Percentiles rank a stretch among this genome's conserved stretches.
phyloP scores from a whole-genome alignment of 2,113 vertebrate species.

The Xyrauchen texanus region DNA sequence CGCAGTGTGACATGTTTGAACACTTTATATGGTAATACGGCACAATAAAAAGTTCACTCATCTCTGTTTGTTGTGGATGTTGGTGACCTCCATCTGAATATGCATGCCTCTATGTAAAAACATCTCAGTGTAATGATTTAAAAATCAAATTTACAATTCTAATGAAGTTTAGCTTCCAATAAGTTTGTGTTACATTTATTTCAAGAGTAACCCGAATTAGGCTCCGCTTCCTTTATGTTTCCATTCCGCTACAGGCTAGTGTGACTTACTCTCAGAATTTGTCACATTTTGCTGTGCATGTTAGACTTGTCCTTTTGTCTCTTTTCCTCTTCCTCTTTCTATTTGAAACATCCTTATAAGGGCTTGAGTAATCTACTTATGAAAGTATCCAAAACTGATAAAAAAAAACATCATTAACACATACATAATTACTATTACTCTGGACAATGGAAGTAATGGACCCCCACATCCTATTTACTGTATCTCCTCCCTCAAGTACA shows the following conservation, averaged over 20 bases:
- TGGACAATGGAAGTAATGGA: neutral
- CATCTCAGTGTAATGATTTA: neutral
- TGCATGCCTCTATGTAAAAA: no score
- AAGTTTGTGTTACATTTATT: no score
- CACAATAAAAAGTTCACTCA: neutral
- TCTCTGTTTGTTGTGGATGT: neutral
- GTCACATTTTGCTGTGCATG: constrained; percentile 29
- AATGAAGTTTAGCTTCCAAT: no score
- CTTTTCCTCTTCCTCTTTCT: constrained; percentile 36
- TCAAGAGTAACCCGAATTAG: no score
- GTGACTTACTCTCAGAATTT: constrained; percentile 42
- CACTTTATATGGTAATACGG: neutral
- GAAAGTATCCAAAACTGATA: constrained; percentile 10
- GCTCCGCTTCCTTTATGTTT: no score
- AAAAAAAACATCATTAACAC: neutral
- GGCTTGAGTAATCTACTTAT: constrained; percentile 27
- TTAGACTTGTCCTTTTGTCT: neutral
- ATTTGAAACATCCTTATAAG: constrained; percentile 50
- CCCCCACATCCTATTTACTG: no score
- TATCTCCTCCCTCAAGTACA: neutral
- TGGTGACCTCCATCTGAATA: neutral
- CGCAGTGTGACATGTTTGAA: no score
- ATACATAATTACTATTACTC: neutral
- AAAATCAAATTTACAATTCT: neutral
- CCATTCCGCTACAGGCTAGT: constrained; percentile 6